phyloP scores from a whole-genome alignment of 2,113 vertebrate species.

The Callocephalon fimbriatum region DNA sequence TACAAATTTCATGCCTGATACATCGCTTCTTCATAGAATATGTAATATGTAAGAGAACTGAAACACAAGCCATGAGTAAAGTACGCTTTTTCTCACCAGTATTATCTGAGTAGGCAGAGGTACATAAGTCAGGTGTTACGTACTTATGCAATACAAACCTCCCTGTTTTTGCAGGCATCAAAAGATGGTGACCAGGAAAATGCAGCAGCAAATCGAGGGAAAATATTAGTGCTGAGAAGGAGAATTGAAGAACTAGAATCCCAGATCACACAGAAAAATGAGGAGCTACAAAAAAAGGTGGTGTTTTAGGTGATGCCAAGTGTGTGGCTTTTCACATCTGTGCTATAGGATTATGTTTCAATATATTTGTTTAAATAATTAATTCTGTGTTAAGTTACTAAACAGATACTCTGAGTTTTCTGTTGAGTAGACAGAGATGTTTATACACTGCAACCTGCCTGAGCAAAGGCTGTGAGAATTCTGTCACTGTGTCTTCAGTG shows the following conservation, averaged over 20 bases:
- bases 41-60: background rate
- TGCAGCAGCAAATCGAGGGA: constrained; percentile 84
- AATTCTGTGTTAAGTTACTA: background rate
- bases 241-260: constrained; percentile 88
- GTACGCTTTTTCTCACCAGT: background rate
- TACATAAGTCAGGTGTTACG: background rate
- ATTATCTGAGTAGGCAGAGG: background rate
- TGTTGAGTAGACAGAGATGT: background rate
- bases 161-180: constrained; percentile 39
- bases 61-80: background rate
- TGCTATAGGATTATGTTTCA: background rate
- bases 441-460: background rate
- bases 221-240: constrained; percentile 86
- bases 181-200: constrained; percentile 82
- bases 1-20: background rate
- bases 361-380: background rate
- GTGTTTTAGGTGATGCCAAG: background rate
- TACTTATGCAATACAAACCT: background rate
- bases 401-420: background rate
- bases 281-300: constrained; percentile 83
- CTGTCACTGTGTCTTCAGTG: background rate
- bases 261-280: constrained; percentile 78
- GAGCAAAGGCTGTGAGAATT: background rate
- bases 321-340: background rate
- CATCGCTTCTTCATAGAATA: background rate